Evolutionary conservation across 2,888 invertebrate genomes (phyloP).

Genomic region (Agrenia bidenticulata): DNA sequence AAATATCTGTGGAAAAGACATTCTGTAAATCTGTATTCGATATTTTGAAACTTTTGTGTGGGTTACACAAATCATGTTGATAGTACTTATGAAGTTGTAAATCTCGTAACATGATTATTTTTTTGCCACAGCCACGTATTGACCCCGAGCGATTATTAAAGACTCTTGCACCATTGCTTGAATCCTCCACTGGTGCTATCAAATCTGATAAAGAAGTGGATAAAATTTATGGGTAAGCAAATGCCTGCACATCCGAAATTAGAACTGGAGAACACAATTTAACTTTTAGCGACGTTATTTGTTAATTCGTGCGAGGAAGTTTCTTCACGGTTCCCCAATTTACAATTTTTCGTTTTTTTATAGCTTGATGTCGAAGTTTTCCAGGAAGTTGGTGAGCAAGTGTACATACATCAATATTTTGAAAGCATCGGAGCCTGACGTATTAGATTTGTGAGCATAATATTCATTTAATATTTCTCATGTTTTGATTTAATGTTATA

Average conservation of each 20-base stretch:
- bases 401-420: slow-evolving; percentile 92
- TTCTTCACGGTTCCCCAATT: too few relatives aligned
- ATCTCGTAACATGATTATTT: too few relatives aligned
- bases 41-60: not conserved
- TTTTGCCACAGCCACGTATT: slow-evolving; percentile 78
- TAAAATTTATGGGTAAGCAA: slow-evolving; percentile 77
- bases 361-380: slow-evolving; percentile 93
- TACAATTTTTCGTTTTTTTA: slow-evolving; percentile 57
- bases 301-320: too few relatives aligned
- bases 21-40: too few relatives aligned
- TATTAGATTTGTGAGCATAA: slow-evolving; percentile 74
- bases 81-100: not conserved
- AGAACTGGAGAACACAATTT: too few relatives aligned
- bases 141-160: slow-evolving; percentile 85
- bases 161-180: slow-evolving; percentile 80
- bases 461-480: slow-evolving; percentile 6
- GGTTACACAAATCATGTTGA: not conserved
- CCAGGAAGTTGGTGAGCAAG: slow-evolving; percentile 91
- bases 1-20: too few relatives aligned
- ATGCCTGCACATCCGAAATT: too few relatives aligned
- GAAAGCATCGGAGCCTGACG: slow-evolving; percentile 77
- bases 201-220: slow-evolving; percentile 83
- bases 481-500: slow-evolving; percentile 15
- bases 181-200: slow-evolving; percentile 79
- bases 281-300: too few relatives aligned